phyloP scores from a whole-genome alignment of 2,113 vertebrate genomes.

The Dasyprocta punctata region DNA sequence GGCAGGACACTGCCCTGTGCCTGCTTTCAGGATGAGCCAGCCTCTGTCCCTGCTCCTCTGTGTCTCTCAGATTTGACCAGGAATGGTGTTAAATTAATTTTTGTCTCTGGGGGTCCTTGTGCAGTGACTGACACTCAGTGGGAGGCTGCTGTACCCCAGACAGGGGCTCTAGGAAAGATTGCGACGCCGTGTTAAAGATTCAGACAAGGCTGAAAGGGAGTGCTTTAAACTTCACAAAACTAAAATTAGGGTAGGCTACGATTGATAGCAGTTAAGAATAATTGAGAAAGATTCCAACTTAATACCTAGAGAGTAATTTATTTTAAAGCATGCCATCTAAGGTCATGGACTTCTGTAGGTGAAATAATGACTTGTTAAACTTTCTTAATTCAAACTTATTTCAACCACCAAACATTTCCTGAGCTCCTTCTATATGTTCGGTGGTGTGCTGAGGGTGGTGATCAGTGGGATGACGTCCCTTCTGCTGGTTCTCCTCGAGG shows the following conservation, averaged over 20 bases:
- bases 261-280: conserved; percentile 63
- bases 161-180: conserved; percentile 19
- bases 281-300: conserved; percentile 52
- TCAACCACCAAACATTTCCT: not conserved
- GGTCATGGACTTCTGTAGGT: conserved; percentile 63
- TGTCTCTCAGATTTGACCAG: not conserved
- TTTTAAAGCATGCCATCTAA: conserved; percentile 69
- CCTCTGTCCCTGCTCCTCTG: not conserved
- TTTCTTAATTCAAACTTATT: conserved; percentile 54
- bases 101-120: not conserved
- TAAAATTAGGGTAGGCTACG: conserved; percentile 70
- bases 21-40: not conserved
- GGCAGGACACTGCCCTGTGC: not conserved
- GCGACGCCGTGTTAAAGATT: conserved; percentile 43
- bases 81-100: not conserved
- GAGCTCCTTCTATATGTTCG: not conserved
- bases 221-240: conserved; percentile 59
- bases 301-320: conserved; percentile 66
- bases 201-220: conserved; percentile 53
- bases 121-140: conserved; percentile 48
- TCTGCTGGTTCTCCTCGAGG: not conserved
- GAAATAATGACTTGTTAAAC: conserved; percentile 40
- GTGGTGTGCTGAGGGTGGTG: not conserved
- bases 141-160: conserved; percentile 4
- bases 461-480: not conserved